Evolutionary conservation across 2,113 vertebrate species (phyloP).

Genomic region (Numida meleagris): DNA sequence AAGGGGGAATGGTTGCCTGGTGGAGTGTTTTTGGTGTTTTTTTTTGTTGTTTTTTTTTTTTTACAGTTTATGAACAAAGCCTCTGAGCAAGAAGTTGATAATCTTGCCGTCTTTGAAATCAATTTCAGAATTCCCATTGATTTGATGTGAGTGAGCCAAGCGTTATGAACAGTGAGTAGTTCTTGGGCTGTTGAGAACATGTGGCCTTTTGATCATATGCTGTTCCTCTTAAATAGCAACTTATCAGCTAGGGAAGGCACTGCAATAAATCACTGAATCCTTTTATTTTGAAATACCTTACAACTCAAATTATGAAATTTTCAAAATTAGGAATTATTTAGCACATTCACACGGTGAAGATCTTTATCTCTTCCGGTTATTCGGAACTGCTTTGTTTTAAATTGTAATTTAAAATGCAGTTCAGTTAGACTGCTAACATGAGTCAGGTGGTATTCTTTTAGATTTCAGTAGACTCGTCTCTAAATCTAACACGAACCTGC

Average conservation of each 20-base stretch:
- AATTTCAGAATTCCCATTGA: not conserved
- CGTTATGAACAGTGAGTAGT: not conserved
- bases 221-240: not conserved
- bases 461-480: not conserved
- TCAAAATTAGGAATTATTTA: not conserved
- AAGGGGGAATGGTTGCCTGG: not conserved
- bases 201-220: not conserved
- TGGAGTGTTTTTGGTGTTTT: not conserved
- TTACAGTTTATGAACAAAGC: rapidly evolving
- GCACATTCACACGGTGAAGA: not conserved
- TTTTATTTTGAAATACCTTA: not conserved
- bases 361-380: not conserved
- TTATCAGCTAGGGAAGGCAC: not conserved
- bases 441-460: not conserved
- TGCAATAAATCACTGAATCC: not conserved
- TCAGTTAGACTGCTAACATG: not conserved
- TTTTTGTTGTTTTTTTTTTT: not conserved
- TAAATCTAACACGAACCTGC: not conserved
- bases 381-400: not conserved
- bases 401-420: not conserved
- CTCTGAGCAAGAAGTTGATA: not conserved
- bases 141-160: not conserved
- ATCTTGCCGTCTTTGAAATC: not conserved
- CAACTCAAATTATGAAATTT: not conserved
- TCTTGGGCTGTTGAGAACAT: not conserved